Base-by-base conservation (phyloP, 2,888 invertebrate genomes). In the Papilio demoleus region DNA sequence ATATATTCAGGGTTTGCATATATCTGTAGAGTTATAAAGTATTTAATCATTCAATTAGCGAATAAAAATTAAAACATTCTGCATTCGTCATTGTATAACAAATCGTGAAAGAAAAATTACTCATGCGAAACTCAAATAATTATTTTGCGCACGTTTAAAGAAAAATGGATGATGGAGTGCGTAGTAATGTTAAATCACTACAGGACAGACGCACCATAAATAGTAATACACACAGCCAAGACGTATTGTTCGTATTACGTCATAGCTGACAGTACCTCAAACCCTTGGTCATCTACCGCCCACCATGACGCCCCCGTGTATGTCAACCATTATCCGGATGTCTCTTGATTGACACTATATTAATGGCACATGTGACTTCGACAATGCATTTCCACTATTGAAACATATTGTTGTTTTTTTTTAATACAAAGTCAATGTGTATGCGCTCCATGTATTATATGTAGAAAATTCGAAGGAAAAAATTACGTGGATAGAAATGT, bases 211-310 rank as follows among this genome's bases (percentile, higher is more conserved):
- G 70, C 71, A 74, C 89, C 89, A 81, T 88, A 90, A 86, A 88
- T 87, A 87, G 90, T 80, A 83, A 84, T 86, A 75, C 70, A 75
- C 67, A 75, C 73, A 71, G 68, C 67, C 56, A 70, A 70, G 70
- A 69, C 70, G 71, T 68, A 75, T 74, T 74, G 70, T 71, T 72
- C 72, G 63, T 70, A 72, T 73, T 90, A 89, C 86, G 88, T 90
- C 91, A 90, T 83, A 75, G 74, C 76, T 80, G 67, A 74, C 79
- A 80, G 74, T 77, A 78, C 76, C 77, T 78, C 76, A 76, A 79
- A 74, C 84, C 83, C 85, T 87, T 85, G 85, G 86, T 76, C 78
- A 72, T 73, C 71, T 64, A 71, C 77, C 83, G 81, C 85, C 84
- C 80, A 82, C 84, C 73, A 68, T 34, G 71, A 73, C 80, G 81